Base-by-base conservation (phyloP, 2,113 vertebrate genomes). In the Anarrhichthys ocellatus region DNA sequence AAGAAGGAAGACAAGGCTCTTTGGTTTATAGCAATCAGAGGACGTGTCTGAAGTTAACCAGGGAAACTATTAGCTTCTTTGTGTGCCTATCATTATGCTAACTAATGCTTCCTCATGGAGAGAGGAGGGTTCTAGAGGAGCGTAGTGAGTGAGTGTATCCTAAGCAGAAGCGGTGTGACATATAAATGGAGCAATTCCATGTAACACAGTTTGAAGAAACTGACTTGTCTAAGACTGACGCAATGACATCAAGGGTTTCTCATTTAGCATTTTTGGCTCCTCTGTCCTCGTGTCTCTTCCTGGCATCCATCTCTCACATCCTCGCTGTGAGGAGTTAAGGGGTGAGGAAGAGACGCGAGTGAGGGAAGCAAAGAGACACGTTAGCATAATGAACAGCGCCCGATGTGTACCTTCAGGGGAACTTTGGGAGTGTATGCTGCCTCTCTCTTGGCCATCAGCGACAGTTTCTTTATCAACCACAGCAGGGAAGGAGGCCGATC, bases 401-500 rank as follows among this genome's bases (percentile, higher is more conserved):
- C 20, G 52, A 54, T 1, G 46, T 38, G 5, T 82, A 99, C 98
- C 96, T 99, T 99, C 48, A 98, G 76, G 40, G 94, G 96, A 46
- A 96, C 92, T 93, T 97, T 97, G 6, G 98, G 98, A 1, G 96
- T 93, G 58, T 97, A 89, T 0, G 98, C 97, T 10, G 98, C 97
- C 91, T 99, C 98, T 87, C 96, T 95, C 82, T 97, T 98, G 4
- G 95, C 97, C 83, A 97, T 94, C 76, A 96, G 83, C 20, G 95
- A 94, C 42, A 99, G 89, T 78, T 96, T 99, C 80, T 95, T 97
- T 88, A 99, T 97, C 83, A 99, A 52, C 98, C 97, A 99, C 36
- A 97, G 88, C 56, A 99, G 86, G 0, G 97, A 97, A 44, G 95
- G 95, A 66, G 95, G 94, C 34, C 80, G 88, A 44, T 96, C 91